These are phyloP conservation scores for Muntiacus muntjak DNA, from an alignment of 2,113 vertebrate species.

Conservation along the genomic window DNA sequence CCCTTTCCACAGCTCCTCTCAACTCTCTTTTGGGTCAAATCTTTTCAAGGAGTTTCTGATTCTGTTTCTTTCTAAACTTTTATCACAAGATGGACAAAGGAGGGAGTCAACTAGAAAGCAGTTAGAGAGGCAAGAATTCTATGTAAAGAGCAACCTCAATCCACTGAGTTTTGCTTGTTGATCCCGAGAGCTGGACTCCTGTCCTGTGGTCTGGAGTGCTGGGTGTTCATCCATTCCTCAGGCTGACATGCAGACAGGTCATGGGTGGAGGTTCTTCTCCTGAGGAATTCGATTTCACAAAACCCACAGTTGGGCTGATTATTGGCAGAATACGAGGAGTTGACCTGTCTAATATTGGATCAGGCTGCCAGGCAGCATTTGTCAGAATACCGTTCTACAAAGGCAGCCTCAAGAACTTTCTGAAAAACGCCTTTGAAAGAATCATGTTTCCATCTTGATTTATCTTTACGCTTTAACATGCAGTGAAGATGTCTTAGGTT, in stretches of 20 bases:
- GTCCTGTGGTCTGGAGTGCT: neutral
- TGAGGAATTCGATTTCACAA: neutral
- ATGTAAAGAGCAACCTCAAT: neutral
- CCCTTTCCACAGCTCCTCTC: neutral
- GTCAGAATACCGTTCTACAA: neutral
- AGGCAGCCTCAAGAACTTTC: neutral
- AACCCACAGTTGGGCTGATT: neutral
- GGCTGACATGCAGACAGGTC: neutral
- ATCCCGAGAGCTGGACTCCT: neutral
- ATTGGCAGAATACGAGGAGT: neutral
- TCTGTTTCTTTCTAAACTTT: neutral
- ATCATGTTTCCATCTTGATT: neutral
- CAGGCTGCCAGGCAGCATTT: neutral
- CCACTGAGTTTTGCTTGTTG: neutral
- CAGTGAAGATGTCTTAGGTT: neutral
- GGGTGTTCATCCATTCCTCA: neutral
- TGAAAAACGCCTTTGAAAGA: neutral
- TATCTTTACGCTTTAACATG: neutral
- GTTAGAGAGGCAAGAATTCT: neutral
- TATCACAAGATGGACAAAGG: neutral
- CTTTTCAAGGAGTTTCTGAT: neutral
- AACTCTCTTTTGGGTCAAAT: neutral
- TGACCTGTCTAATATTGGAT: neutral
- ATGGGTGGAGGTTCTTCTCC: neutral
- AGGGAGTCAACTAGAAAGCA: neutral